Conservation (phyloP, 2,888 invertebrate species). For the Aspidapion aeneum region DNA sequence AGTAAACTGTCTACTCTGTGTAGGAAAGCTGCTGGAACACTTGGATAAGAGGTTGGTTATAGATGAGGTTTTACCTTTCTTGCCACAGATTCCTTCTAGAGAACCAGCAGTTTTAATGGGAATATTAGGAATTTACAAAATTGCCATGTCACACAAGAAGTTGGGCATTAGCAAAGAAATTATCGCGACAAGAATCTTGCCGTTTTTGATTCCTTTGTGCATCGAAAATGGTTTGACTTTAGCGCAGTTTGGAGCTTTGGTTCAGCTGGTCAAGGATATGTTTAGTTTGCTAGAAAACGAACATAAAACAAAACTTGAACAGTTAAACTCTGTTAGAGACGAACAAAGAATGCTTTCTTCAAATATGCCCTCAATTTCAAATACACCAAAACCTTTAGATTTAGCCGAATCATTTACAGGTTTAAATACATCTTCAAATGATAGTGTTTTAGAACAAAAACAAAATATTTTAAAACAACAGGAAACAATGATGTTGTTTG, state of each 20-base stretch:
- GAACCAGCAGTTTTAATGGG: conserved; percentile 98
- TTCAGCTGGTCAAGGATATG: conserved; percentile 87
- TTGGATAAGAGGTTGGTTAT: conserved; percentile 95
- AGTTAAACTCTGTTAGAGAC: conserved; percentile 79
- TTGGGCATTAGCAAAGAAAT: conserved; percentile 92
- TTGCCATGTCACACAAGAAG: conserved; percentile 85
- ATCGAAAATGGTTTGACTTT: conserved; percentile 90
- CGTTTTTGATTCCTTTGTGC: conserved; percentile 87
- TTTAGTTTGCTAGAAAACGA: conserved; percentile 85
- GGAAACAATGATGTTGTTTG: conserved; percentile 58
- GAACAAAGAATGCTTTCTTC: conserved; percentile 60
- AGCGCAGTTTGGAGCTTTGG: conserved; percentile 86
- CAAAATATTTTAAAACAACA: conserved; percentile 69
- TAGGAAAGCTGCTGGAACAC: conserved; percentile 90
- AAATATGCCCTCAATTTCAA: conserved; percentile 44
- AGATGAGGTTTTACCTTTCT: conserved; percentile 90
- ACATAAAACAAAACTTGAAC: conserved; percentile 84
- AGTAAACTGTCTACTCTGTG: conserved; percentile 90
- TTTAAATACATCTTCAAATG: conserved; percentile 42
- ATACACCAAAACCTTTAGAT: conserved; percentile 44
- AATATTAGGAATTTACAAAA: conserved; percentile 88
- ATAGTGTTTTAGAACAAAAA: conserved; percentile 58
- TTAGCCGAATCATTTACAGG: conserved; percentile 59
- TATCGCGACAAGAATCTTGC: conserved; percentile 88
- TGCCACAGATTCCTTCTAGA: conserved; percentile 86